Evolutionary conservation across 2,888 invertebrate species (phyloP), one percentile per base, ranked within the genome.

Genomic region (Stramonita haemastoma): DNA sequence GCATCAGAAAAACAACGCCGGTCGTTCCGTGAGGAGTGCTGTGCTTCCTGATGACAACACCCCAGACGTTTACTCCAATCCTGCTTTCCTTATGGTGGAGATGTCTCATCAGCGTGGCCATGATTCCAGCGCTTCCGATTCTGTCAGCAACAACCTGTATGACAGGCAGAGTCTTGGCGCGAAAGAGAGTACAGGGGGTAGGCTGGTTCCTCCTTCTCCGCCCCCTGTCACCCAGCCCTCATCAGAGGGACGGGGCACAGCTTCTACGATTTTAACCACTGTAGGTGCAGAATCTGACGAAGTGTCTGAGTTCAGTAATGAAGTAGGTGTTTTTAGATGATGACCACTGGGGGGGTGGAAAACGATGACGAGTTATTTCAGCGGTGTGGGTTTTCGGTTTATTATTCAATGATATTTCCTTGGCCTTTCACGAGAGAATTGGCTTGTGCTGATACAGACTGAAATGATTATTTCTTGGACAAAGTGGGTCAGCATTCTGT

Each of bases 191-290:
- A 8, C 34, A 19, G 1, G 29, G 26, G 86, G 86, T 13, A 86
- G 19, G 86, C 57, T 86, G 34, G 26, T 22, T 32, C 60, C 86
- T 32, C 86, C 86, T 19, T 34, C 86, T 22, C 86, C 86, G 19
- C 86, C 86, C 0, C 86, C 60, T 32, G 22, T 87, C 26, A 2
- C 36, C 32, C 73, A 87, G 73, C 66, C 87, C 26, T 17, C 36
- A 1, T 36, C n/a, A n/a, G 73, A 46, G 6, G 26, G 73, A 4
- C 34, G 32, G n/a, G 73, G 87, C n/a, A 87, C 87, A 0, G 46
- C 73, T 8, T 87, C 87, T 73, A 87, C 73, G 0, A 36, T 73
- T 36, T 32, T 83, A 22, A 83, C 81, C 81, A 83, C 81, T 11
- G 6, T 46, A 13, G 81, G 6, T 19, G 15, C 36, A 2, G 81